Evolutionary conservation across 2,888 invertebrate genomes (phyloP).

Genomic region (Lithophane ornitopus): DNA sequence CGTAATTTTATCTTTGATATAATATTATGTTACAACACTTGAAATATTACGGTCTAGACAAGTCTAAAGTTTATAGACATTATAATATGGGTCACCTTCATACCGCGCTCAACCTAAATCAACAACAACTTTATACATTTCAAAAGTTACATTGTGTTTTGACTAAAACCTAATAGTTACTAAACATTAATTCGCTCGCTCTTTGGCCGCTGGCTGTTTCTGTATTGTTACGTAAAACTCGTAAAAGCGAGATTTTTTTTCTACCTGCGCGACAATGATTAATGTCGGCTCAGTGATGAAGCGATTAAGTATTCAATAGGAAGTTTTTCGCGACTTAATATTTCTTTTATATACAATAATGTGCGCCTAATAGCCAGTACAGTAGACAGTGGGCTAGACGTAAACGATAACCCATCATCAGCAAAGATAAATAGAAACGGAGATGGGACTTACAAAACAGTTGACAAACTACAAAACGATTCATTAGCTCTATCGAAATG

Average conservation of each 20-base stretch:
- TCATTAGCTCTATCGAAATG: slow-evolving; percentile 8
- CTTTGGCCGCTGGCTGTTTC: slow-evolving; percentile 27
- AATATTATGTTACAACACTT: slow-evolving; percentile 37
- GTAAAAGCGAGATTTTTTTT: slow-evolving; percentile 52
- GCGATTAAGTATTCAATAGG: slow-evolving; percentile 58
- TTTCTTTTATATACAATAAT: slow-evolving; percentile 40
- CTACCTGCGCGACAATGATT: slow-evolving; percentile 60
- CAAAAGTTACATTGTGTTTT: slow-evolving; percentile 49
- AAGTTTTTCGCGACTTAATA: slow-evolving; percentile 55
- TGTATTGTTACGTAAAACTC: slow-evolving; percentile 54
- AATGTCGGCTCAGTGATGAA: slow-evolving; percentile 56
- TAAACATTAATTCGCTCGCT: slow-evolving; percentile 41
- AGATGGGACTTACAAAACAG: slow-evolving; percentile 10
- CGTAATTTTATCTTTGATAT: slow-evolving; percentile 34
- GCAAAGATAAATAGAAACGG: slow-evolving; percentile 19
- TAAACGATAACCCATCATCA: slow-evolving; percentile 5
- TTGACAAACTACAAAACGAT: slow-evolving; percentile 8
- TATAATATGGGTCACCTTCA: slow-evolving; percentile 59
- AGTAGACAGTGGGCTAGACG: not conserved
- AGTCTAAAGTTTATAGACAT: slow-evolving; percentile 51
- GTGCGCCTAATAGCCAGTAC: slow-evolving; percentile 23
- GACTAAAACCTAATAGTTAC: slow-evolving; percentile 51
- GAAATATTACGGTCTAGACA: slow-evolving; percentile 50
- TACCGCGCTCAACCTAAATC: slow-evolving; percentile 53
- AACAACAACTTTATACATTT: slow-evolving; percentile 57